Conservation (phyloP, 2,113 vertebrate genomes). For the Hippocampus guttulatus region DNA sequence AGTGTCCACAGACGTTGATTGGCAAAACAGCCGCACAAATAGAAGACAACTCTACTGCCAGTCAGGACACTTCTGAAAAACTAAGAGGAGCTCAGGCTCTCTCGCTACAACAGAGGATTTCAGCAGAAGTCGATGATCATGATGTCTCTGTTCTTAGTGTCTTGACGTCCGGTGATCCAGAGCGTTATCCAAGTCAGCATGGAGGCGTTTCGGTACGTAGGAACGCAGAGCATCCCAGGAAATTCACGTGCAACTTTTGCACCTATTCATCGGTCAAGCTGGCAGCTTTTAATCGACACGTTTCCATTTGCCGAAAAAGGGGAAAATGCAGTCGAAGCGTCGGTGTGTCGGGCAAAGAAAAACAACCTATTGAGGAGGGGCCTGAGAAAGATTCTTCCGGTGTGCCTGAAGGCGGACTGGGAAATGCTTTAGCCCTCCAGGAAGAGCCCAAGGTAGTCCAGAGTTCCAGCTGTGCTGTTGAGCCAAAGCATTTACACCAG, state of each 20-base stretch:
- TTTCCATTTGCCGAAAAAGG: conserved; percentile 51
- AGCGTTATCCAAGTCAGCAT: conserved; percentile 2
- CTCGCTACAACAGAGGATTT: background rate
- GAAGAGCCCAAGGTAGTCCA: conserved; percentile 69
- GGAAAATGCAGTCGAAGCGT: background rate
- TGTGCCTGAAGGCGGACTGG: conserved; percentile 80
- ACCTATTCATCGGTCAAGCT: conserved; percentile 78
- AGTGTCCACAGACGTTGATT: conserved; percentile 71
- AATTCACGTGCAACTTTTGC: conserved; percentile 79
- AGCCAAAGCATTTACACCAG: conserved; percentile 46
- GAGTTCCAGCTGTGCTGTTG: conserved; percentile 76
- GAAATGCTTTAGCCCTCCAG: conserved; percentile 77
- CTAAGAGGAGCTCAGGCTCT: background rate
- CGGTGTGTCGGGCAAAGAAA: background rate
- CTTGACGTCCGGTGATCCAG: background rate
- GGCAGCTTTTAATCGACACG: conserved; percentile 77
- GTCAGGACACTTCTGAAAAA: conserved; percentile 1
- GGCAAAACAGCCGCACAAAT: conserved; percentile 7
- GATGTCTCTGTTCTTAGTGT: background rate
- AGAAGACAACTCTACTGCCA: background rate
- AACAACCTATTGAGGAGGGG: background rate
- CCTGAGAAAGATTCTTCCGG: conserved; percentile 44
- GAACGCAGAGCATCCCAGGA: conserved; percentile 54
- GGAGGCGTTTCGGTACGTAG: background rate
- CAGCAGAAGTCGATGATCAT: conserved; percentile 8